Conservation (phyloP, 2,888 invertebrate genomes). For the Rhamnusium bicolor region DNA sequence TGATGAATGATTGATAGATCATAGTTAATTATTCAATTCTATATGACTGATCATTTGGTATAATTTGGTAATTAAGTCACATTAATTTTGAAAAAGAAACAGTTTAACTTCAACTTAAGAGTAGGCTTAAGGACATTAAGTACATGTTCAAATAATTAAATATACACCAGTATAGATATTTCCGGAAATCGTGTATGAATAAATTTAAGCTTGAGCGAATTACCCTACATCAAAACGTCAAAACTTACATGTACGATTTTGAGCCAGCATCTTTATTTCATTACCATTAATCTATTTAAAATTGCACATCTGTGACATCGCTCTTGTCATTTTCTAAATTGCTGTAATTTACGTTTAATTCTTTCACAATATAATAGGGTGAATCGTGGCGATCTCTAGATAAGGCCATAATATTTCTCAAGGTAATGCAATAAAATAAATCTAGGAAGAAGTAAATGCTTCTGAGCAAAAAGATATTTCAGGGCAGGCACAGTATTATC, state of each 20-base stretch:
- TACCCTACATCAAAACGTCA: conserved; percentile 16
- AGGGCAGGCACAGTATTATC: too few relatives aligned
- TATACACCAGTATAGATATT: not conserved
- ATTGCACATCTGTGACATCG: conserved; percentile 60
- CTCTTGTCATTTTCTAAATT: conserved; percentile 56
- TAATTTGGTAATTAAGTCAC: not conserved
- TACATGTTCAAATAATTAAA: conserved; percentile 16
- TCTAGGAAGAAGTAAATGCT: too few relatives aligned
- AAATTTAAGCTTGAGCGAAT: conserved; percentile 2
- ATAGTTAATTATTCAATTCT: not conserved
- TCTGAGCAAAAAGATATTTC: too few relatives aligned
- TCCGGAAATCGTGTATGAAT: not conserved
- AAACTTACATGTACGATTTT: conserved; percentile 16
- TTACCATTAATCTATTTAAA: conserved; percentile 57
- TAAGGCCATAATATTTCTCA: not conserved
- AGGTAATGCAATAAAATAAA: not conserved
- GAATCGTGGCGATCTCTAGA: not conserved
- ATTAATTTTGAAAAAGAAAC: not conserved
- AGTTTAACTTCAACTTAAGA: not conserved
- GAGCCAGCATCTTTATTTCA: conserved; percentile 47
- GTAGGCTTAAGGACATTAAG: not conserved
- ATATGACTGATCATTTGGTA: not conserved
- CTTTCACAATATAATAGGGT: conserved; percentile 34
- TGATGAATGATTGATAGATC: not conserved
- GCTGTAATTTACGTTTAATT: conserved; percentile 52